Base-by-base conservation (phyloP, 2,888 invertebrate genomes). In the Pheosia tremula region DNA sequence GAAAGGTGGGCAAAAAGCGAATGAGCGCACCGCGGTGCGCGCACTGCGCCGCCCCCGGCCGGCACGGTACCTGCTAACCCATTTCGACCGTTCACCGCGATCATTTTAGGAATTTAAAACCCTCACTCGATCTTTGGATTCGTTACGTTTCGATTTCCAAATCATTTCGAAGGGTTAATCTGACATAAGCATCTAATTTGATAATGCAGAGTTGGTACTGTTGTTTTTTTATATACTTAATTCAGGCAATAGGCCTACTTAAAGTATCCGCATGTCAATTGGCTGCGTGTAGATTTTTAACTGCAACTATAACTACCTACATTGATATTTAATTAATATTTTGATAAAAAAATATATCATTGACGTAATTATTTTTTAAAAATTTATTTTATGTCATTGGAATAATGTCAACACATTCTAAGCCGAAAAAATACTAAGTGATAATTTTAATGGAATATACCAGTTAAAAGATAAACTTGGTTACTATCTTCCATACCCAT, bases 1-100 rank as follows among this genome's bases (percentile, higher is more conserved):
- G 93, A 93, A 92, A 93, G 93, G 93, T 88, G 87, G 87, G 90
- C 92, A 93, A 93, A 93, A 93, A 93, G 89, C 86, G 91, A 92
- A 91, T 91, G 91, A 89, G 86, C 86, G 83, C 82, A 77, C 62
- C 75, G 68, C 76, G 80, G 72, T 70, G 82, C 80, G 79, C 82
- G 69, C 80, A 71, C 75, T 72, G 57, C 68, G 66, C 59, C 68
- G 64, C 66, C 66, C 67, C 62, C 69, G 63, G 63, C 64, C 58
- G 64, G 62, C 62, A 67, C 58, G 70, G 72, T 91, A 91, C 92
- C 93, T 91, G 91, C 89, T 90, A 84, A 88, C 92, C 92, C 89
- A 91, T 91, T 90, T 91, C 83, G 76, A 81, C 80, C 65, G 66
- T 67, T 73, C 73, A 68, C 80, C 69, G 67, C 73, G 74, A 78